These are phyloP conservation scores for Brenthis hecate DNA, from an alignment of 2,888 invertebrate species.

Conservation along the genomic window DNA sequence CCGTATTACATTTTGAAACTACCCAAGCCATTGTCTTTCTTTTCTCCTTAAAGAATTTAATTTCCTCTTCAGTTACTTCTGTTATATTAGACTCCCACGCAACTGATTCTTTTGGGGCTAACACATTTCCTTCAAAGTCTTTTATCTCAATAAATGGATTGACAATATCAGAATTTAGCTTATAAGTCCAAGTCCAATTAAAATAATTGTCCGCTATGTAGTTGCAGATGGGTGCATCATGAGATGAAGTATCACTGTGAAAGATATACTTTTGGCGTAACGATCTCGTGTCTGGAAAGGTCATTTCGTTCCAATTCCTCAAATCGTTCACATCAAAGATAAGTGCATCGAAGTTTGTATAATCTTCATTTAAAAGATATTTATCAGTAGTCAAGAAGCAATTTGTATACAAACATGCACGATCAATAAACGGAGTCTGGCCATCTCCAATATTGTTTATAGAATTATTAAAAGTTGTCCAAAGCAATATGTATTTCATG, in stretches of 20 bases:
- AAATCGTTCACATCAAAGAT: constrained; percentile 56
- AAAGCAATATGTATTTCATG: constrained; percentile 62
- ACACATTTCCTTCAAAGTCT: constrained; percentile 49
- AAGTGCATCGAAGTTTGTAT: constrained; percentile 62
- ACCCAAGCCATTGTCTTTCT: constrained; percentile 47
- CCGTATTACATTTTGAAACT: constrained; percentile 49
- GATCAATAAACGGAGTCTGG: constrained; percentile 50
- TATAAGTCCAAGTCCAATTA: constrained; percentile 77
- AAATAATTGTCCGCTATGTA: constrained; percentile 58
- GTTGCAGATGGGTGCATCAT: constrained; percentile 57
- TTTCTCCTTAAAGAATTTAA: constrained; percentile 45
- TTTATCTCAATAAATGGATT: constrained; percentile 65
- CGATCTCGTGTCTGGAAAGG: constrained; percentile 52
- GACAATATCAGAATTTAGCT: constrained; percentile 64
- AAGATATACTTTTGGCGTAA: constrained; percentile 66
- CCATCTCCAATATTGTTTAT: constrained; percentile 48
- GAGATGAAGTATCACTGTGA: constrained; percentile 56
- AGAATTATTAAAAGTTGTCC: constrained; percentile 47
- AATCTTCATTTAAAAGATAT: constrained; percentile 47
- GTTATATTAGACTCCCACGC: constrained; percentile 46
- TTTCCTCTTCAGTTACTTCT: constrained; percentile 39
- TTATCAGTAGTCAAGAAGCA: constrained; percentile 64
- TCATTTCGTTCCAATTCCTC: constrained; percentile 43
- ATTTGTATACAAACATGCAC: constrained; percentile 56
- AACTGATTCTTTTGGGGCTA: constrained; percentile 55